These are phyloP conservation scores for Halotydeus destructor DNA, from an alignment of 1,140 invertebrate species.

Conservation along the genomic window DNA sequence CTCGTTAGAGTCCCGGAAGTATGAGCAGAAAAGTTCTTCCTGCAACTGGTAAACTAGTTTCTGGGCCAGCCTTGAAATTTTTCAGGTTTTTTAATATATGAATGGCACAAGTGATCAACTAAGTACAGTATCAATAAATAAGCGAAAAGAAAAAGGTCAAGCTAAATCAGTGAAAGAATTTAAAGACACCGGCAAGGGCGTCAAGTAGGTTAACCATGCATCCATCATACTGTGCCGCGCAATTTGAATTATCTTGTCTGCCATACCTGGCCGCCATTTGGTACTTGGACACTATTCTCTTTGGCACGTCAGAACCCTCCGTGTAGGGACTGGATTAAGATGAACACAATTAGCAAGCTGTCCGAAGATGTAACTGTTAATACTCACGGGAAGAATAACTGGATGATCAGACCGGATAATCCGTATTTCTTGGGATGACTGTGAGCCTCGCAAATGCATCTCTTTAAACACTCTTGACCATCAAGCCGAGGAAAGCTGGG, in stretches of 20 bases:
- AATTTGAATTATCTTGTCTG: slow-evolving; percentile 19
- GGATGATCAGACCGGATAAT: slow-evolving; percentile 19
- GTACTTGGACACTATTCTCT: slow-evolving; percentile 20
- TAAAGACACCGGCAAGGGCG: slow-evolving; percentile 16
- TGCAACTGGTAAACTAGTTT: no score
- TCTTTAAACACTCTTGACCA: slow-evolving; percentile 21
- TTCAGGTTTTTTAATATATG: no score
- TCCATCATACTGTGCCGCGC: slow-evolving; percentile 20
- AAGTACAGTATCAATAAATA: no score
- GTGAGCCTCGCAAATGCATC: slow-evolving; percentile 21
- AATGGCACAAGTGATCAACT: no score
- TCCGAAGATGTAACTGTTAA: no score
- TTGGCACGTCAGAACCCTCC: slow-evolving; percentile 14
- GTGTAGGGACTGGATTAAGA: slow-evolving; percentile 16
- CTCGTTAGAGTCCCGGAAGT: no score
- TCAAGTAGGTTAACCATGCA: slow-evolving; percentile 21
- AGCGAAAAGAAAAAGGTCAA: neutral
- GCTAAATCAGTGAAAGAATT: slow-evolving; percentile 14
- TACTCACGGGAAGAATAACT: slow-evolving; percentile 23
- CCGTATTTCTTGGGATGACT: slow-evolving; percentile 22
- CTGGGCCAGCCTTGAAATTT: no score
- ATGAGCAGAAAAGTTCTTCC: no score
- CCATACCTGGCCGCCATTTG: slow-evolving; percentile 22
- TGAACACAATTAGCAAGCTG: neutral
- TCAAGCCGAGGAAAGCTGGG: slow-evolving; percentile 19